Evolutionary conservation across 2,113 vertebrate genomes (phyloP).

Genomic region (Hipposideros armiger): DNA sequence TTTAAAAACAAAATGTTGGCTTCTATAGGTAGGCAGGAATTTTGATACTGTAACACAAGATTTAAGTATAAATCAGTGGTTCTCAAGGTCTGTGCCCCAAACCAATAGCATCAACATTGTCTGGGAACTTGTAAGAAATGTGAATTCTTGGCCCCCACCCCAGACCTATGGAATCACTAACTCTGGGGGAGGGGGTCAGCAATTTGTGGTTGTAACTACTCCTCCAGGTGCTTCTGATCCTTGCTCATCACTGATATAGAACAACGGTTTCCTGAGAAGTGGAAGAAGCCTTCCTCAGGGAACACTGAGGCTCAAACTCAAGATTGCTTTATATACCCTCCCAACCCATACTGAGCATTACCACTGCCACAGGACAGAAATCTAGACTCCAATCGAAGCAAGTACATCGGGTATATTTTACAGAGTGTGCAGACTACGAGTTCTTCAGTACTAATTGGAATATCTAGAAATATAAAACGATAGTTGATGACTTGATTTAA

Average conservation of each 20-base stretch:
- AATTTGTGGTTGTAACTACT: background rate
- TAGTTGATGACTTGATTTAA: background rate
- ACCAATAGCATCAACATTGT: background rate
- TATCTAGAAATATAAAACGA: background rate
- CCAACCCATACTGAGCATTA: background rate
- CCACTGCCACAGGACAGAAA: background rate
- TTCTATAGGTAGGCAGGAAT: background rate
- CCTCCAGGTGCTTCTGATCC: background rate
- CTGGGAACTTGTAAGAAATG: background rate
- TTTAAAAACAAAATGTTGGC: conserved; percentile 52
- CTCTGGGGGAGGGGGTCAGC: background rate
- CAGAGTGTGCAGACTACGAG: background rate
- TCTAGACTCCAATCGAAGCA: background rate
- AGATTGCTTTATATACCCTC: background rate
- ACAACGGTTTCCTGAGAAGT: background rate
- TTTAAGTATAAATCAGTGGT: background rate
- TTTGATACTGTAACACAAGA: background rate
- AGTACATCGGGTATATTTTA: background rate
- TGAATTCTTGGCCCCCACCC: background rate
- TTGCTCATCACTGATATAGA: background rate
- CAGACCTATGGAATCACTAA: background rate
- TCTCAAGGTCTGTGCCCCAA: background rate
- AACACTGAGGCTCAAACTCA: background rate
- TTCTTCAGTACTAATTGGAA: conserved; percentile 4
- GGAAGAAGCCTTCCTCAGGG: background rate